phyloP scores from a whole-genome alignment of 2,113 vertebrate genomes.

The Saguinus imperator region DNA sequence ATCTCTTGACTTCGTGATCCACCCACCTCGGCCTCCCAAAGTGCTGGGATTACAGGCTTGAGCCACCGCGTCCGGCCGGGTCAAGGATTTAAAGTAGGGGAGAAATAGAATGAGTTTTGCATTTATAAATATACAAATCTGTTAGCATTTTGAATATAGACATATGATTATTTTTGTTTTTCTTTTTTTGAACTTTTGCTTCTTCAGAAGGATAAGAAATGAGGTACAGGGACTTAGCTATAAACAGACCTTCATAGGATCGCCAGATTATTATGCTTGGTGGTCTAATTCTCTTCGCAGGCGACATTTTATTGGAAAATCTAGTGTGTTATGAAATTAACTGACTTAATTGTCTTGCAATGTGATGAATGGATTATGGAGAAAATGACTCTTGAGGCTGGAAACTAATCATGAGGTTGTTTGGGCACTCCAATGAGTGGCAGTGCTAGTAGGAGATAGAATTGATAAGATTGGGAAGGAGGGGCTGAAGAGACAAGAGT shows the following conservation, averaged over 20 bases:
- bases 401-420: neutral
- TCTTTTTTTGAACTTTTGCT: neutral
- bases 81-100: neutral
- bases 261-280: neutral
- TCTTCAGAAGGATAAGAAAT: neutral
- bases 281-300: neutral
- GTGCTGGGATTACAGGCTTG: no score
- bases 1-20: no score
- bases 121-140: neutral
- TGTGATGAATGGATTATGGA: neutral
- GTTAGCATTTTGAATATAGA: neutral
- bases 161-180: neutral
- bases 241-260: neutral
- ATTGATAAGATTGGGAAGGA: neutral
- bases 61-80: no score
- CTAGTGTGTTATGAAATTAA: neutral
- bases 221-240: neutral
- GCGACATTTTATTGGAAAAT: neutral
- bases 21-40: no score
- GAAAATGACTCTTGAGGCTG: neutral
- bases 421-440: neutral
- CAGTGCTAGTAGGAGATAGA: no score
- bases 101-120: neutral
- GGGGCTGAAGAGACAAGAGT: rapidly evolving
- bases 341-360: neutral